Evolutionary conservation across 2,888 invertebrate species (phyloP), one percentile per base, ranked within the genome.

Genomic region (Andrena dorsata): DNA sequence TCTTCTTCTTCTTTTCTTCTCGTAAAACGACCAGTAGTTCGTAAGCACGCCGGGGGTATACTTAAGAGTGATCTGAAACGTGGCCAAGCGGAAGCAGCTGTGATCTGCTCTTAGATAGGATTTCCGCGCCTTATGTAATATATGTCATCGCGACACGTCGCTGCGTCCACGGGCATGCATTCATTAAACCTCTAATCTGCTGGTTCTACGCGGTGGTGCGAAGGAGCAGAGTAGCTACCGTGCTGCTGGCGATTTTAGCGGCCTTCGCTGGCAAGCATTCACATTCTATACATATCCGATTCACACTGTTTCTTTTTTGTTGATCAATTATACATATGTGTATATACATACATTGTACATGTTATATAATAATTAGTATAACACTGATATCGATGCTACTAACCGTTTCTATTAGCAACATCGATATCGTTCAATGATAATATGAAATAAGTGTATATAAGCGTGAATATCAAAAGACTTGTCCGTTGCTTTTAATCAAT

Each of bases 11-110:
- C 47, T 13, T 7, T 28, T 53, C 41, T 20, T 32, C n/a, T 23
- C 30, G 8, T 13, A 16, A 23, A 23, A 74, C 66, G 83, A 84
- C 77, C 77, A 83, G 72, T 80, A 83, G 74, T 74, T 56, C 49
- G 20, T 80, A 83, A 83, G 76, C 69, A 51, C n/a, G 32, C 66
- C 26, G 68, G 23, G 56, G 35, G 53, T 76, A 73, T 78, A 76
- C 51, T 76, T 78, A 80, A 75, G 66, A 61, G 68, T 64, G 73
- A 76, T 82, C 71, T 35, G 73, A 79, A 82, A 76, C n/a, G 63
- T 75, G 77, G 77, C 80, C 80, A 83, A 77, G 80, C 77, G 77
- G 73, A 80, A 74, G 80, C 77, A 77, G 75, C 76, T 83, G 83
- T 84, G 82, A 84, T 83, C 79, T 76, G 84, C 79, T 60, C 30